Evolutionary conservation across 2,888 invertebrate genomes (phyloP).

Genomic region (Erebia palarica): DNA sequence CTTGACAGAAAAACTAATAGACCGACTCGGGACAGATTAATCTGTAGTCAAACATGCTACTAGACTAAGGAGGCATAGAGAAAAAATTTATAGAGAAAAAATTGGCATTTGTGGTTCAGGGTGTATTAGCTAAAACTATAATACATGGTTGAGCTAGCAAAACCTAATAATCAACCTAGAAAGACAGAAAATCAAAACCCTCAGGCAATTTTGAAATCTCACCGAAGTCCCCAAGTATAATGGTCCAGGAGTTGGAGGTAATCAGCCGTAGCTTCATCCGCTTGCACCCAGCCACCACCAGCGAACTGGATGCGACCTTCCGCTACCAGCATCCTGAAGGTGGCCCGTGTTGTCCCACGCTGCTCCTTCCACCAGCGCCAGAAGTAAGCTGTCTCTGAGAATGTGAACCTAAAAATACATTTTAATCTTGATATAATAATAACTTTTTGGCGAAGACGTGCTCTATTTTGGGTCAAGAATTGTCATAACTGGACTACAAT

Average conservation of each 20-base stretch:
- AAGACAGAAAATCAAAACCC: not conserved
- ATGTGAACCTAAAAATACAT: conserved; percentile 84
- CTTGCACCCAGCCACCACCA: conserved; percentile 83
- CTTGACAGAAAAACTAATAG: too few species aligned
- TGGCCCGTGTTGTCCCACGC: conserved; percentile 73
- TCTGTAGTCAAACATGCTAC: too few species aligned
- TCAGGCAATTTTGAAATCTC: not conserved
- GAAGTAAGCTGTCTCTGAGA: conserved; percentile 91
- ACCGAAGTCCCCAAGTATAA: conserved; percentile 82
- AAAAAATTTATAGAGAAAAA: too few species aligned
- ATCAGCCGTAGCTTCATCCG: conserved; percentile 85
- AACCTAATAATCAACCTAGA: not conserved
- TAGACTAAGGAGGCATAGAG: too few species aligned
- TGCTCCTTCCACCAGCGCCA: conserved; percentile 91
- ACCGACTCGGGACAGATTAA: too few species aligned
- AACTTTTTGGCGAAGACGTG: not conserved
- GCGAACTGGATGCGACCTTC: conserved; percentile 83
- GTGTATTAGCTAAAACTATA: too few species aligned
- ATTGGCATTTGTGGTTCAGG: too few species aligned
- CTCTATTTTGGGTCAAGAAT: too few species aligned
- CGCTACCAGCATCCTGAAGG: conserved; percentile 83
- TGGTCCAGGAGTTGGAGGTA: conserved; percentile 88
- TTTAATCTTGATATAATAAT: not conserved
- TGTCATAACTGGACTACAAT: too few species aligned
- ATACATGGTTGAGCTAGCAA: too few species aligned